phyloP scores from a whole-genome alignment of 2,888 invertebrate species.

The Sturmia bella region DNA sequence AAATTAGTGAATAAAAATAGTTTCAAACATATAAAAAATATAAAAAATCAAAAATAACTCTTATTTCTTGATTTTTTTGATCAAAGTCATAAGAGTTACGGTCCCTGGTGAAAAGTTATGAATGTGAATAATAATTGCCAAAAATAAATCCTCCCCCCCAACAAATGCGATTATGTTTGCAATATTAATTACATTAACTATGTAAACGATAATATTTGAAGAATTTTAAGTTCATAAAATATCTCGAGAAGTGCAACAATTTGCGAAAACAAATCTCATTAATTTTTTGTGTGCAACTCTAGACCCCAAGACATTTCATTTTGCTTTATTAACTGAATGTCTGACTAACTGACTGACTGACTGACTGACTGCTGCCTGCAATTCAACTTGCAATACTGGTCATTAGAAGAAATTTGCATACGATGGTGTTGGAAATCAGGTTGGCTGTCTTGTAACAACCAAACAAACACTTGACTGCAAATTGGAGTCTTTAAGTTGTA shows the following conservation, averaged over 20 bases:
- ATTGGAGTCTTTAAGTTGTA: conserved; percentile 26
- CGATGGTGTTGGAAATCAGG: conserved; percentile 31
- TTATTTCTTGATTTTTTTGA: no score
- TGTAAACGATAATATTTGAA: conserved; percentile 9
- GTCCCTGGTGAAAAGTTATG: no score
- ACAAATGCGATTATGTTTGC: no score
- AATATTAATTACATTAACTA: conserved; percentile 15
- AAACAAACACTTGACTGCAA: background rate
- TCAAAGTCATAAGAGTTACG: no score
- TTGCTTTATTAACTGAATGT: conserved; percentile 36
- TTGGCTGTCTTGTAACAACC: background rate
- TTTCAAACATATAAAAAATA: no score
- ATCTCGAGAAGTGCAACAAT: conserved; percentile 11
- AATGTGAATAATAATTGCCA: no score
- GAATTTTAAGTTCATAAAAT: conserved; percentile 17
- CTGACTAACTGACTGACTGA: no score
- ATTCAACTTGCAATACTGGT: conserved; percentile 37
- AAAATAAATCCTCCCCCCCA: no score
- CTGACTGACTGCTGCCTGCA: background rate
- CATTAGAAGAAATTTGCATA: conserved; percentile 68
- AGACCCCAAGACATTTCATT: conserved; percentile 39
- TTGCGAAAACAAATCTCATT: conserved; percentile 40
- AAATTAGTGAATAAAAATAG: no score
- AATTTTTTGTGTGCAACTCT: conserved; percentile 37
- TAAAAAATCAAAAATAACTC: no score